These are phyloP conservation scores for Episyrphus balteatus DNA, from an alignment of 1,140 invertebrate species.

Conservation along the genomic window DNA sequence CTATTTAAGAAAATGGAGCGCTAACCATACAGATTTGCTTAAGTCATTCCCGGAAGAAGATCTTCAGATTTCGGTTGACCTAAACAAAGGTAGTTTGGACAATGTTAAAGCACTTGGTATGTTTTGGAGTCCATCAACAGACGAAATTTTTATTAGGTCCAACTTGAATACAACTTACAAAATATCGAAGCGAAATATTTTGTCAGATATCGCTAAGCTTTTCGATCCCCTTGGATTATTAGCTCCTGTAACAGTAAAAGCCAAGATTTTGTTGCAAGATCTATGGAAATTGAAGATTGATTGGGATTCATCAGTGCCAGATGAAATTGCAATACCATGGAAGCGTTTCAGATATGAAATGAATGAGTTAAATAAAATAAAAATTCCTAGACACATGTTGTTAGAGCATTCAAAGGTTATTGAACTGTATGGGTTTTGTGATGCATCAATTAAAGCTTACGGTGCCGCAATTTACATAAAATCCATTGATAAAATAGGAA, in stretches of 20 bases:
- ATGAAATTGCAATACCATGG: too few relatives aligned
- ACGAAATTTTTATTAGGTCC: conserved; percentile 12
- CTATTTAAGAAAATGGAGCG: background rate
- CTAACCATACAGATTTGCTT: background rate
- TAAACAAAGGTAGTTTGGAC: background rate
- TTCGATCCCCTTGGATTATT: too few relatives aligned
- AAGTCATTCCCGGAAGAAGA: background rate
- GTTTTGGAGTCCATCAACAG: conserved; percentile 8
- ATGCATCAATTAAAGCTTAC: conserved; percentile 29
- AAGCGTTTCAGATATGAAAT: conserved; percentile 8
- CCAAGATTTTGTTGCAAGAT: too few relatives aligned
- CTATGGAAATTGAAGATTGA: too few relatives aligned
- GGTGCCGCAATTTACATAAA: conserved; percentile 27
- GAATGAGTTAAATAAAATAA: conserved; percentile 5
- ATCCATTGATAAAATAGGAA: background rate
- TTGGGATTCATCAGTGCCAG: too few relatives aligned
- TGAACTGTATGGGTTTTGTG: conserved; percentile 27
- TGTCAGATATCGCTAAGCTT: too few relatives aligned
- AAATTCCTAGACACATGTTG: conserved; percentile 8
- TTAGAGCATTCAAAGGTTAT: background rate
- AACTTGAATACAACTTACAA: conserved; percentile 11
- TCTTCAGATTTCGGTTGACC: background rate
- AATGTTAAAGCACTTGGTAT: conserved; percentile 12
- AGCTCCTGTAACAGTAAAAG: too few relatives aligned
- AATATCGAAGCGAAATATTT: too few relatives aligned